Base-by-base conservation (phyloP, 2,888 invertebrate species). In the Hanleya hanleyi region DNA sequence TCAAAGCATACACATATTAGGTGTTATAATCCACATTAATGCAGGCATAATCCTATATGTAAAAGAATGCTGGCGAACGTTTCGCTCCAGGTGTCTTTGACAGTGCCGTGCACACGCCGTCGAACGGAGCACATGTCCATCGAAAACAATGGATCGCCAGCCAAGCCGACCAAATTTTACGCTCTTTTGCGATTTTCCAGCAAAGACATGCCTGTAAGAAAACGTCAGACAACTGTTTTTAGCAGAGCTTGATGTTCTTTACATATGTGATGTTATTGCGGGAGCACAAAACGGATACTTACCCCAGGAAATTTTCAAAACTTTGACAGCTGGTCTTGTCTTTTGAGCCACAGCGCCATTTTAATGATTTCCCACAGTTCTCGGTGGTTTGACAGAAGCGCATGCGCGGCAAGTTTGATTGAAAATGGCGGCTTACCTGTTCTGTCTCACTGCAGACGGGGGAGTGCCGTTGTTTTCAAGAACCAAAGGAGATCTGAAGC, bases 391-490 rank as follows among this genome's bases (percentile, higher is more conserved):
- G 26, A 57, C 15, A 32, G 29, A 12, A 26, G 57, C 57, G 57
- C 57, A 15, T 57, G 57, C 57, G 57, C 29, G 26, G n/a, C 22
- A 18, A n/a, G 57, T 26, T n/a, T 2, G 29, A 18, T 57, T 29
- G 57, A 68, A 78, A 70, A 96, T 96, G 96, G 94, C 96, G 36
- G 94, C 95, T 67, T 87, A 96, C 88, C 91, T 97, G 70, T 93
- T 96, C 89, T 96, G 96, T 83, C 92, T 97, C 74, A 96, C 96
- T 65, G 94, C 95, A 70, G 94, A 94, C 81, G 96, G 96, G 79
- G 97, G 97, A 7, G 93, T 97, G 32, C 97, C 97, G 18, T 93
- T 97, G 87, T 96, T 97, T 92, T 94, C 95, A 0, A 93, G 96
- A 78, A 95, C 95, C 91, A 94, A 94, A 83, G 96, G 96, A 37